A percentile compares a stretch with the other conserved stretches of the same genome.
phyloP scores from a whole-genome alignment of 2,888 invertebrate genomes.

The Dioctria linearis region DNA sequence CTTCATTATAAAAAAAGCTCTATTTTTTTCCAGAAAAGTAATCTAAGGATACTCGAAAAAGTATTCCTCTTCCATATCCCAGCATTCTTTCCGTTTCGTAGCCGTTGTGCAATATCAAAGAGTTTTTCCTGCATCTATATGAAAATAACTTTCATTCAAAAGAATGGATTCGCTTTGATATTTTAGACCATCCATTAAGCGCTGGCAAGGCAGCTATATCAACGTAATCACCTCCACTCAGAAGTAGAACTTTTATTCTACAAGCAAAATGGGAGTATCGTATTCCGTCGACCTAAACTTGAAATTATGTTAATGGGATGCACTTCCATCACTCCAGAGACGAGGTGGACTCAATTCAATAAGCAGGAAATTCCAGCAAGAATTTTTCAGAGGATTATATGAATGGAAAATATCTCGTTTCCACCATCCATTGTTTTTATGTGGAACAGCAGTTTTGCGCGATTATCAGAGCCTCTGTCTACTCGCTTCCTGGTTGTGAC shows the following conservation, averaged over 20 bases:
- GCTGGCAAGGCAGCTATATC: neutral
- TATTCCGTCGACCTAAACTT: constrained; percentile 48
- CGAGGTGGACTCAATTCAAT: constrained; percentile 34
- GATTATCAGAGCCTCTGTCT: constrained; percentile 28
- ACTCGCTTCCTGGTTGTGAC: neutral
- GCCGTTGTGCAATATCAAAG: too few species aligned
- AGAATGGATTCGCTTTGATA: constrained; percentile 38
- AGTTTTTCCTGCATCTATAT: too few species aligned
- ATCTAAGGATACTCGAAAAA: too few species aligned
- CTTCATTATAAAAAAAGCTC: too few species aligned
- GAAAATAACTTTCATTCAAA: constrained; percentile 27
- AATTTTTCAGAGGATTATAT: constrained; percentile 14
- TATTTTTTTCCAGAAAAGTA: too few species aligned
- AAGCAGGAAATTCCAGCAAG: constrained; percentile 31
- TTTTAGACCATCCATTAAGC: constrained; percentile 46
- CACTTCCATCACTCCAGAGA: neutral
- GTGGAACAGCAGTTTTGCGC: constrained; percentile 21
- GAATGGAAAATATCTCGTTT: constrained; percentile 44
- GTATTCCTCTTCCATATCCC: too few species aligned
- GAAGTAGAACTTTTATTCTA: too few species aligned
- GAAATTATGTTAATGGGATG: constrained; percentile 51
- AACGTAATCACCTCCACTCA: neutral
- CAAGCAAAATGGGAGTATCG: constrained; percentile 27
- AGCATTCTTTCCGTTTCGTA: too few species aligned
- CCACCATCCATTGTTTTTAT: constrained; percentile 37